Conservation (phyloP, 2,797 vertebrate genomes). For the Coracias cyanogaster region DNA sequence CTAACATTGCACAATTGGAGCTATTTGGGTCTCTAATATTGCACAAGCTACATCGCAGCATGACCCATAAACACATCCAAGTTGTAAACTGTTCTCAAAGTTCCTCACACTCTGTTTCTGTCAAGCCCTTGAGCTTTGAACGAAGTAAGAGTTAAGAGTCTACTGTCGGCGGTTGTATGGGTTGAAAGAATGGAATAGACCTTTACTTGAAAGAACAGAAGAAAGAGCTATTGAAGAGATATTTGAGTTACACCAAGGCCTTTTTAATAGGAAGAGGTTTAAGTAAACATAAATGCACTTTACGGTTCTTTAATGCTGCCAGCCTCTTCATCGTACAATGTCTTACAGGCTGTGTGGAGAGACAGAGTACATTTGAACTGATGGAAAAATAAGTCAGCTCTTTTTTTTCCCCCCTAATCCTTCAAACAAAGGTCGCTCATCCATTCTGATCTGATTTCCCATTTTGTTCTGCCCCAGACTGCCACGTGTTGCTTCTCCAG, state of each 20-base stretch:
- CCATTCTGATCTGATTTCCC: not conserved
- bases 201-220: not conserved
- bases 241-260: not conserved
- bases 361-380: fast-evolving
- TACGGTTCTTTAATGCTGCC: not conserved
- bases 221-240: not conserved
- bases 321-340: not conserved
- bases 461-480: not conserved
- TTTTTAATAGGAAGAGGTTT: not conserved
- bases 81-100: not conserved
- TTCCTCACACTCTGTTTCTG: not conserved
- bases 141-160: not conserved
- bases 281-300: not conserved
- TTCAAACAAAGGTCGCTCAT: not conserved
- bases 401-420: not conserved
- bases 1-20: not conserved
- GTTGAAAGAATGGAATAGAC: not conserved
- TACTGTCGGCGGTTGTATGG: too few relatives aligned
- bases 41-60: not conserved
- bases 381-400: not conserved
- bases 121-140: not conserved
- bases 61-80: not conserved
- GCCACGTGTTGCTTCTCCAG: fast-evolving
- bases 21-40: not conserved
- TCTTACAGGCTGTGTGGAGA: not conserved